phyloP scores from a whole-genome alignment of 2,797 vertebrate genomes.

The Coluber constrictor region DNA sequence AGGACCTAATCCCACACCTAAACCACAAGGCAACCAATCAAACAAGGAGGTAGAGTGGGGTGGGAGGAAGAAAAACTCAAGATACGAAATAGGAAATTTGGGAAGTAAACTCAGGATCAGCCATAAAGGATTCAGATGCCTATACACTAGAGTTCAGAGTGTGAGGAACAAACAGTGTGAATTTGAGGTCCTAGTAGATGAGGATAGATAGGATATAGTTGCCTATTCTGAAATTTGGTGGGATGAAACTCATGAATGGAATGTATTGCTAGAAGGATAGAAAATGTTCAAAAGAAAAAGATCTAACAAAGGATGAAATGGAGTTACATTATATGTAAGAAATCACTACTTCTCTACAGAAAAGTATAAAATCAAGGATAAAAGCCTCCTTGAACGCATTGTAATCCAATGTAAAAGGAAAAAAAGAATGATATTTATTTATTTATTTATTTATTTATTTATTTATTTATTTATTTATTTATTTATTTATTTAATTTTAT shows the following conservation, averaged over 20 bases:
- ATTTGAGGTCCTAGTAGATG: background rate
- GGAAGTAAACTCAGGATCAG: background rate
- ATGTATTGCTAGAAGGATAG: background rate
- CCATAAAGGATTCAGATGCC: background rate
- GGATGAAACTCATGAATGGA: background rate
- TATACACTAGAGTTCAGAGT: background rate
- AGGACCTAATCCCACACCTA: background rate
- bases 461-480: too few species aligned
- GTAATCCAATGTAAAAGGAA: background rate
- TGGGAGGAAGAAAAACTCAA: background rate
- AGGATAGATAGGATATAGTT: background rate
- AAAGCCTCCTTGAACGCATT: background rate
- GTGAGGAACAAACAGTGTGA: background rate
- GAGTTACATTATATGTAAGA: background rate
- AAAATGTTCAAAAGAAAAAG: background rate
- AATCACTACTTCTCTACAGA: background rate
- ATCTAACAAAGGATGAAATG: background rate
- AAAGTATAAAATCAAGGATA: background rate
- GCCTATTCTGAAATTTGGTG: background rate
- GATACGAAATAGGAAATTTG: background rate
- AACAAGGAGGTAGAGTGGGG: background rate
- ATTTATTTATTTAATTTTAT: too few species aligned
- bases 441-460: too few species aligned
- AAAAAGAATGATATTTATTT: background rate
- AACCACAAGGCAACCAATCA: background rate